phyloP scores from a whole-genome alignment of 1,140 invertebrate genomes.

The Drepana arcuata region DNA sequence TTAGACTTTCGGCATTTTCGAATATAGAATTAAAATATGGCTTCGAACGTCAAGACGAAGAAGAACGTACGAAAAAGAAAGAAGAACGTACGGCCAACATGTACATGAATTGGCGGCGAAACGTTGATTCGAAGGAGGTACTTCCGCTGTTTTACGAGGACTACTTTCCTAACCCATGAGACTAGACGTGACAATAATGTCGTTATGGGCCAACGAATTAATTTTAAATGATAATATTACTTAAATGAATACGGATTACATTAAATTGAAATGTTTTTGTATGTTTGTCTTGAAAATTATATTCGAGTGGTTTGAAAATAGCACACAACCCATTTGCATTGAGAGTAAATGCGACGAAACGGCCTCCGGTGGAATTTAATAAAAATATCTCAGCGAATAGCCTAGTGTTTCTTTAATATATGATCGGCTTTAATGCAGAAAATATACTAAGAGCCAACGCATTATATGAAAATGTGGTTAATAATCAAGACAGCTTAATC shows the following conservation, averaged over 20 bases:
- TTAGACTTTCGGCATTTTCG: no score
- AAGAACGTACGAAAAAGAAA: no score
- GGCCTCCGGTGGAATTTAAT: conserved; percentile 61
- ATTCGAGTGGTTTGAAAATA: neutral
- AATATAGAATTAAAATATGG: no score
- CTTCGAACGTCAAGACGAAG: no score
- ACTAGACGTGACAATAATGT: neutral
- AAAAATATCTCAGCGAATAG: conserved; percentile 54
- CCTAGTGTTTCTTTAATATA: conserved; percentile 35
- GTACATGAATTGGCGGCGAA: no score
- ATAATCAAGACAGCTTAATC: no score
- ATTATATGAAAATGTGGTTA: no score
- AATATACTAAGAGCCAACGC: no score
- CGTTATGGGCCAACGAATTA: neutral
- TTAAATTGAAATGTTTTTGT: neutral
- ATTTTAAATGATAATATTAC: neutral
- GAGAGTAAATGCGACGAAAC: conserved; percentile 40
- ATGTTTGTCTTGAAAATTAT: neutral
- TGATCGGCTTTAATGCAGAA: conserved; percentile 7
- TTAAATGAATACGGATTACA: neutral
- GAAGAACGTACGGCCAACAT: no score
- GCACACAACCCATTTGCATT: conserved; percentile 36
- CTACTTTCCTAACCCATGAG: neutral
- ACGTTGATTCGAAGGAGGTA: no score
- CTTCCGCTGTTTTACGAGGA: neutral